phyloP scores from a whole-genome alignment of 2,113 vertebrate genomes.

The Onychostoma macrolepis region DNA sequence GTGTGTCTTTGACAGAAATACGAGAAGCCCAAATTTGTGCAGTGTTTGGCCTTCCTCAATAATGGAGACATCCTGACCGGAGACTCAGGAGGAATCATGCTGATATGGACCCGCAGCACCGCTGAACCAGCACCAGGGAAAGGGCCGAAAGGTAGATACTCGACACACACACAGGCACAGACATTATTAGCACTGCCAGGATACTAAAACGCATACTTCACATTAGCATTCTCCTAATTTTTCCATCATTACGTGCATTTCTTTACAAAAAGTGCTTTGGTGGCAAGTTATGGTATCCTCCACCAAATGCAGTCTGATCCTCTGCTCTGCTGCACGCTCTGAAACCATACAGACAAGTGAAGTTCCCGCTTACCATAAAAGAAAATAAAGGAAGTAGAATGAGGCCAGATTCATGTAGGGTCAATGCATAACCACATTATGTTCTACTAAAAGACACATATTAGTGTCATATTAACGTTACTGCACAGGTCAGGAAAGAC shows the following conservation, averaged over 20 bases:
- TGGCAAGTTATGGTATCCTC: background rate
- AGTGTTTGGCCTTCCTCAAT: slow-evolving; percentile 92
- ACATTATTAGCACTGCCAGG: background rate
- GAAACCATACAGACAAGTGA: background rate
- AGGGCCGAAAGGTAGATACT: slow-evolving; percentile 88
- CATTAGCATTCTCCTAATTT: background rate
- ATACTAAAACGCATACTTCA: background rate
- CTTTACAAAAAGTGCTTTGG: background rate
- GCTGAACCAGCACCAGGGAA: slow-evolving; percentile 88
- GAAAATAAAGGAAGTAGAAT: background rate
- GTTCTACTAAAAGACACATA: background rate
- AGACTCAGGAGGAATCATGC: slow-evolving; percentile 92
- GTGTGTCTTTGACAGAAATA: slow-evolving; percentile 84
- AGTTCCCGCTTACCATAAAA: background rate
- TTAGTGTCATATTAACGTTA: background rate
- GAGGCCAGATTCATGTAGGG: background rate
- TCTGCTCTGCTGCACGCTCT: background rate
- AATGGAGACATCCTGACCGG: slow-evolving; percentile 95
- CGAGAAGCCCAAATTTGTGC: slow-evolving; percentile 96
- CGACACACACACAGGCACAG: background rate
- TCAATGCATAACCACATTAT: background rate
- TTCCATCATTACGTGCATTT: background rate
- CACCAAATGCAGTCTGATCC: background rate
- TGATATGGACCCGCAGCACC: slow-evolving; percentile 90
- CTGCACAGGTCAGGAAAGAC: background rate